phyloP scores from a whole-genome alignment of 2,113 vertebrate species.

The Myanophis thanlyinensis region DNA sequence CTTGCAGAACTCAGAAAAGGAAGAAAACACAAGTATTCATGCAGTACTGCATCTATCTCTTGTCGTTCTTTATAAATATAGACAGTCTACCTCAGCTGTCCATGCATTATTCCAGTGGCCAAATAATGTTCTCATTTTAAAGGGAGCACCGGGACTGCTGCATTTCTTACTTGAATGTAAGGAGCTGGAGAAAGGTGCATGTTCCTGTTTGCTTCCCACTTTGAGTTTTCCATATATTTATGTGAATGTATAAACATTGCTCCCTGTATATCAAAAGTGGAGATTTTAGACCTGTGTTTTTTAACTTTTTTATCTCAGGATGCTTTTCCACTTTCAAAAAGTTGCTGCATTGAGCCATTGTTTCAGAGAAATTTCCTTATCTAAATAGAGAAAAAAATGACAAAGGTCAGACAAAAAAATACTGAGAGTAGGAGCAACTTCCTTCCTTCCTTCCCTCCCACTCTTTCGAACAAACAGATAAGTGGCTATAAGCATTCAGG shows the following conservation, averaged over 20 bases:
- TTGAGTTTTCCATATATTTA: not conserved
- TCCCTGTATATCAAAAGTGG: not conserved
- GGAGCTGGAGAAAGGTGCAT: not conserved
- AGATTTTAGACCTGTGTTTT: not conserved
- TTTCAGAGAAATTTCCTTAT: not conserved
- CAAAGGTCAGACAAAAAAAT: not conserved
- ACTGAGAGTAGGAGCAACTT: not conserved
- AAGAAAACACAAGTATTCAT: not conserved
- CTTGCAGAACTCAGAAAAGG: not conserved
- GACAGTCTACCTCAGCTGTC: not conserved
- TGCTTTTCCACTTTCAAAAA: not conserved
- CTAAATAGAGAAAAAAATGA: not conserved
- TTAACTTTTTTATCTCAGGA: not conserved
- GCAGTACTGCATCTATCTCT: not conserved
- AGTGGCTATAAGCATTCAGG: not conserved
- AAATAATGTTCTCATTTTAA: not conserved
- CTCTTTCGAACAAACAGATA: not conserved
- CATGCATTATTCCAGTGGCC: not conserved
- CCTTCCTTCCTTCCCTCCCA: not conserved
- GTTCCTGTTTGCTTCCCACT: not conserved
- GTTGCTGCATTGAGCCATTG: not conserved
- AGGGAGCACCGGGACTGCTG: not conserved
- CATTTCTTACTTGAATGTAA: not conserved
- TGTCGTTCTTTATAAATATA: not conserved
- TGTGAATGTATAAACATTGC: not conserved